These are phyloP conservation scores for Neria commutata DNA, from an alignment of 2,888 invertebrate species.

Conservation along the genomic window DNA sequence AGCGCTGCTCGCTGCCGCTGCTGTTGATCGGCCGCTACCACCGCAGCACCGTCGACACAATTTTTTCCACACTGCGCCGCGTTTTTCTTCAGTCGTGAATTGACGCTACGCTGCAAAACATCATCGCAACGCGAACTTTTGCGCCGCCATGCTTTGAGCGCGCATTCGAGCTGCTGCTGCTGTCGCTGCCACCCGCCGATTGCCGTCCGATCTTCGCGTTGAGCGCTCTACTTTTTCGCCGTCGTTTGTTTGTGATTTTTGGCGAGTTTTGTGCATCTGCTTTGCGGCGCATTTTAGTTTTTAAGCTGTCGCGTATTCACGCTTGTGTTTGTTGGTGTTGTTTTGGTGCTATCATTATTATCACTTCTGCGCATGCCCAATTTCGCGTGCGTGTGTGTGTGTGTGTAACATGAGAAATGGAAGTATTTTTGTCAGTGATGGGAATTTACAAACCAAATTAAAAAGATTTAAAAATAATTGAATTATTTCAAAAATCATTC, in stretches of 20 bases:
- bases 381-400: too few species aligned
- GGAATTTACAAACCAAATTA: too few species aligned
- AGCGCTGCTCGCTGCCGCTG: not conserved
- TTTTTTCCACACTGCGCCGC: slow-evolving; percentile 9
- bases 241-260: not conserved
- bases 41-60: not conserved
- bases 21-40: too few species aligned
- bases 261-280: not conserved
- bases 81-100: slow-evolving; percentile 54
- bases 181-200: slow-evolving; percentile 15
- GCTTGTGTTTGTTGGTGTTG: not conserved
- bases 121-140: slow-evolving; percentile 32
- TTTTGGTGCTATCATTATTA: not conserved
- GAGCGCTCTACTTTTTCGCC: not conserved
- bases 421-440: too few species aligned
- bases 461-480: too few species aligned
- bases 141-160: too few species aligned
- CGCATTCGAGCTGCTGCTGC: not conserved
- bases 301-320: not conserved
- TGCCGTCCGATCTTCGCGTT: slow-evolving; percentile 4
- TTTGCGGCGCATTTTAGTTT: too few species aligned
- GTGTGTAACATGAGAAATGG: too few species aligned
- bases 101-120: slow-evolving; percentile 55
- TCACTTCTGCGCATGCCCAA: not conserved
- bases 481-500: too few species aligned